A percentile compares a stretch with the other conserved stretches of the same genome.
These are phyloP conservation scores for Oxyruncus cristatus DNA, from an alignment of 2,113 vertebrate genomes.

Conservation along the genomic window DNA sequence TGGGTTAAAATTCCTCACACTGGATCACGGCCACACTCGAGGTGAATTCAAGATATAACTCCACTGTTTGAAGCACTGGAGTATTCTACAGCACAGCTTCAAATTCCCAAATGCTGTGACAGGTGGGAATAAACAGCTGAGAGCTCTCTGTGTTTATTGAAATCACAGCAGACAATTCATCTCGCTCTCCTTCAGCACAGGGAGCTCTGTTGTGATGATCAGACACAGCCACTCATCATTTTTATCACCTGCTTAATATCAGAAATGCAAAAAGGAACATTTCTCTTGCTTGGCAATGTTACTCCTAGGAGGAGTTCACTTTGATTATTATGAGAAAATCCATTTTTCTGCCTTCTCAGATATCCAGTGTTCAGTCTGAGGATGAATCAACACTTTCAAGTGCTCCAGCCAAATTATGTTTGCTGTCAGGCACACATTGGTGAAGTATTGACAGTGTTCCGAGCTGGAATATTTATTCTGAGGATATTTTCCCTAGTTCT, in stretches of 20 bases:
- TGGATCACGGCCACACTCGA: background rate
- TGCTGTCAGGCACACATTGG: background rate
- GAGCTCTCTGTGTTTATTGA: background rate
- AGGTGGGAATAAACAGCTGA: background rate
- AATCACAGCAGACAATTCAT: background rate
- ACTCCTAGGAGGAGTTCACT: background rate
- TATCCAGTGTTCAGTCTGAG: background rate
- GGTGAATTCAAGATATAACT: background rate
- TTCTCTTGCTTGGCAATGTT: background rate
- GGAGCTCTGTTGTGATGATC: background rate
- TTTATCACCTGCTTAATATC: background rate
- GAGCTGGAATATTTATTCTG: background rate
- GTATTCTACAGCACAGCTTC: background rate
- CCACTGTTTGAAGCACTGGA: background rate
- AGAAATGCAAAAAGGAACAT: background rate
- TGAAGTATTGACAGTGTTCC: rapidly evolving
- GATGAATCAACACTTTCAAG: background rate
- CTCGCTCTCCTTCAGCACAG: background rate
- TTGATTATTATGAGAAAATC: background rate
- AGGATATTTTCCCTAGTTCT: background rate
- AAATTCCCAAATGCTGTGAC: background rate
- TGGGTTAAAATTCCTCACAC: background rate
- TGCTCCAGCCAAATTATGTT: background rate
- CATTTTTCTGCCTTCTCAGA: background rate
- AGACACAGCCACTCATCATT: background rate